Conservation (phyloP, 2,888 invertebrate species). For the Empis stercorea region DNA sequence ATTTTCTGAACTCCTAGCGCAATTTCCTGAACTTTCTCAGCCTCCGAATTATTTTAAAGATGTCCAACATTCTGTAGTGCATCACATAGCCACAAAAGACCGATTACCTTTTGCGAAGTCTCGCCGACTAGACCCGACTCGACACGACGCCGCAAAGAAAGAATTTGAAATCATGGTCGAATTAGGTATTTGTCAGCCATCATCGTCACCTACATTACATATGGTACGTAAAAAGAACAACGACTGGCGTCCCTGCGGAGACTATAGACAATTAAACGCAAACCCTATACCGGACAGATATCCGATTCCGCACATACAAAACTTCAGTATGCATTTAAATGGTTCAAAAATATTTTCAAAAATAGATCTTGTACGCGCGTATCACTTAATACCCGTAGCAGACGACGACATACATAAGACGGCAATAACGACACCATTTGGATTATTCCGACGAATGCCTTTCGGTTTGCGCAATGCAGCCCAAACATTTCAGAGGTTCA, state of each 20-base stretch:
- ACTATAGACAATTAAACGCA: slow-evolving; percentile 3
- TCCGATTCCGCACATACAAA: slow-evolving; percentile 3
- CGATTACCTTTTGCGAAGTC: neutral
- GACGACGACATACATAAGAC: neutral
- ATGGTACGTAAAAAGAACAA: slow-evolving; percentile 1
- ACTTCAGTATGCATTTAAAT: neutral
- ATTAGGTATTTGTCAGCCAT: slow-evolving; percentile 4
- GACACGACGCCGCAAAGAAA: neutral
- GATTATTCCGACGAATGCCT: neutral
- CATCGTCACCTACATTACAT: neutral
- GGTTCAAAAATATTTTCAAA: slow-evolving; percentile 2
- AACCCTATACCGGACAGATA: slow-evolving; percentile 4
- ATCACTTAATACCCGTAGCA: neutral
- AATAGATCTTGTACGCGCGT: neutral
- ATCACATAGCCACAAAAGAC: neutral
- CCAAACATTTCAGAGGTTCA: neutral
- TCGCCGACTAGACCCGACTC: neutral
- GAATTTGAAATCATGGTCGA: slow-evolving; percentile 3
- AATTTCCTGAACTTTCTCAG: neutral
- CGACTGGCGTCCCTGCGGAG: slow-evolving; percentile 6
- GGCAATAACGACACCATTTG: neutral
- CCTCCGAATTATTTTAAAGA: neutral
- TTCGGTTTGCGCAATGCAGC: neutral
- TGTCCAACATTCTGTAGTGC: neutral
- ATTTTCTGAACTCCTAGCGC: neutral